These are phyloP conservation scores for Champsocephalus gunnari DNA, from an alignment of 2,797 vertebrate species.

Conservation along the genomic window DNA sequence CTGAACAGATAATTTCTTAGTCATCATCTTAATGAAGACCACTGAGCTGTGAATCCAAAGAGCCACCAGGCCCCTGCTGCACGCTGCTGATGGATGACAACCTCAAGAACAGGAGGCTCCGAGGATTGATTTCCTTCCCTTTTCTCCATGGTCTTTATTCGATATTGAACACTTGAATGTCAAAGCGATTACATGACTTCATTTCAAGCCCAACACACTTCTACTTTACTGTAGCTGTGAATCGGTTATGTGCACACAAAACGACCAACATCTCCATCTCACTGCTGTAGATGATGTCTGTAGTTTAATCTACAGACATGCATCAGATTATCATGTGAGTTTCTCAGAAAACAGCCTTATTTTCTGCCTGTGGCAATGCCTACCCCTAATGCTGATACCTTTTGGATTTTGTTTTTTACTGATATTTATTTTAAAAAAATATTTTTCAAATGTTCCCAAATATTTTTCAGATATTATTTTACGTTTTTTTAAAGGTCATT, in stretches of 20 bases:
- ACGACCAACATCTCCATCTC: background rate
- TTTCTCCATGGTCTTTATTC: constrained; percentile 4
- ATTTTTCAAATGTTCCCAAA: no score
- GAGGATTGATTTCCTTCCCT: background rate
- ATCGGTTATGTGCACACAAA: background rate
- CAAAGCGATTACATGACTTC: background rate
- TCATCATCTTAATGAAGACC: constrained; percentile 69
- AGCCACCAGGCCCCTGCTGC: constrained; percentile 54
- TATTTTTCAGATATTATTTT: no score
- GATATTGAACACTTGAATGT: background rate
- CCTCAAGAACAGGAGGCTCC: constrained; percentile 1
- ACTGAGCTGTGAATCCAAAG: constrained; percentile 61
- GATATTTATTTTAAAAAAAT: no score
- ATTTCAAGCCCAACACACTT: background rate
- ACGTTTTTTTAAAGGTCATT: no score
- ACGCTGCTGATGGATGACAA: background rate
- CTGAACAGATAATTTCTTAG: constrained; percentile 65
- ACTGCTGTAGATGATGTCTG: no score
- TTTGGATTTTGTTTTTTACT: no score
- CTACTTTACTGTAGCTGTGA: background rate
- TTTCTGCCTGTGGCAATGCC: no score
- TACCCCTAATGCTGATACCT: no score
- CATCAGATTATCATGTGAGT: no score
- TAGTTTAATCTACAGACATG: no score
- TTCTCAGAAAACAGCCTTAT: no score